Evolutionary conservation across 1,140 invertebrate species (phyloP), one percentile per base, ranked within the genome.

Genomic region (Stegodyphus dumicola): DNA sequence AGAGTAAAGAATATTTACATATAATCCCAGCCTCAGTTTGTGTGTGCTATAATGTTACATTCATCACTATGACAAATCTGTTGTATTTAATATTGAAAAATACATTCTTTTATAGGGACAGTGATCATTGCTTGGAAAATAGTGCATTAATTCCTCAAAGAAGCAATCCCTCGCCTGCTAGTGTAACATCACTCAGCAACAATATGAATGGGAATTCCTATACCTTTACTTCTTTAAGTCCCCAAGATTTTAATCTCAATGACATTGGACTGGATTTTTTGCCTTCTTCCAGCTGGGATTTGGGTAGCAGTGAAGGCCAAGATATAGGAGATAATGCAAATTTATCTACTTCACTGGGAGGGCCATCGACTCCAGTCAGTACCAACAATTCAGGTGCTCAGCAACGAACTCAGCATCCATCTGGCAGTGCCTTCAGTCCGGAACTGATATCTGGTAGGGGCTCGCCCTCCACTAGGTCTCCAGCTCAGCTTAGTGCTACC

Each of bases 261-360:
- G 86, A 87, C 65, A 69, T 80, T 65, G 71, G 70, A 48, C 65
- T 87, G n/a, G 86, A 87, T 33, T 71, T 87, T 53, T 78, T 87
- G 18, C 86, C 78, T 13, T 64, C 78, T 54, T 83, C 86, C 56
- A 83, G 74, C 64, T 87, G 86, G 86, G 86, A 87, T 52, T 52
- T 86, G 18, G 54, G 76, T 53, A 60, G 69, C 10, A 51, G 49
- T n/a, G 84, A 86, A 18, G 74, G 52, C 1, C 65, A 48, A 9
- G 65, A 76, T 56, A 11, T 85, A 51, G 56, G 54, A 48, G 84
- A 78, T 56, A 53, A 15, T 13, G n/a, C 53, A 7, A 78, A 6
- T 13, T 53, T 86, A 7, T 18, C 70, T 7, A 54, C 56, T 6
- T 51, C 77, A 2, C n/a, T 80, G 15, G 75, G 67, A 49, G 73